These are phyloP conservation scores for Myotis findleyi DNA, from an alignment of 2,797 vertebrate genomes.

Conservation along the genomic window DNA sequence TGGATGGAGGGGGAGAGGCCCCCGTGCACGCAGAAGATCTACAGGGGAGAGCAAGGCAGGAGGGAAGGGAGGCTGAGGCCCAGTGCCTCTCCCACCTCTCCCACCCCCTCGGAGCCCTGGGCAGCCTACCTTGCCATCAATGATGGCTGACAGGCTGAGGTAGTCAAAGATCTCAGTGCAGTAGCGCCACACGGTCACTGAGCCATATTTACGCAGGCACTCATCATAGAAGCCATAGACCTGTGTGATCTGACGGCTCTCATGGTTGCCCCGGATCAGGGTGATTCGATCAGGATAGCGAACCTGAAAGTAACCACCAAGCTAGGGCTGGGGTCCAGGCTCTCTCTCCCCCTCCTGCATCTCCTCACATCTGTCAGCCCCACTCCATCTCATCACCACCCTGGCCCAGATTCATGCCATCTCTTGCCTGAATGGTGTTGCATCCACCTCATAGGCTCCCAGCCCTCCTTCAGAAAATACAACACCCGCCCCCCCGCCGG, in stretches of 20 bases:
- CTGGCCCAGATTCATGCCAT: not conserved
- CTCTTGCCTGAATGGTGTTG: not conserved
- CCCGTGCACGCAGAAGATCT: slow-evolving; percentile 98
- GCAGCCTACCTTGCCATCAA: slow-evolving; percentile 94
- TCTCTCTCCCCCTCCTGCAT: too few relatives aligned
- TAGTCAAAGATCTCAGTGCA: slow-evolving; percentile 99
- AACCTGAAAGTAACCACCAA: slow-evolving; percentile 87
- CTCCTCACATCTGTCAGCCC: not conserved
- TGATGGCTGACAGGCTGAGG: slow-evolving; percentile 97
- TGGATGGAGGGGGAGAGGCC: slow-evolving; percentile 97
- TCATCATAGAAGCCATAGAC: slow-evolving; percentile 98
- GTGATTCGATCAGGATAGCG: slow-evolving; percentile 98
- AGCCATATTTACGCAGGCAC: slow-evolving; percentile 96
- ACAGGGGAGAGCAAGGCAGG: not conserved
- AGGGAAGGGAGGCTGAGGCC: not conserved
- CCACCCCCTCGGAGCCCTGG: fast-evolving
- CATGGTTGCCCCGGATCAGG: slow-evolving; percentile 96
- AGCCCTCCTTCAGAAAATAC: not conserved
- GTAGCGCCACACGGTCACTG: slow-evolving; percentile 97
- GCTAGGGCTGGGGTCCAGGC: not conserved
- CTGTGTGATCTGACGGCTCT: slow-evolving; percentile 97
- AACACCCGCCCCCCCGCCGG: fast-evolving
- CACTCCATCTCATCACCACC: not conserved
- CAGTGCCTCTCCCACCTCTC: fast-evolving
- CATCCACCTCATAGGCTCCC: not conserved